Evolutionary conservation across 2,113 vertebrate genomes (phyloP).

Genomic region (Dryoscopus gambensis): DNA sequence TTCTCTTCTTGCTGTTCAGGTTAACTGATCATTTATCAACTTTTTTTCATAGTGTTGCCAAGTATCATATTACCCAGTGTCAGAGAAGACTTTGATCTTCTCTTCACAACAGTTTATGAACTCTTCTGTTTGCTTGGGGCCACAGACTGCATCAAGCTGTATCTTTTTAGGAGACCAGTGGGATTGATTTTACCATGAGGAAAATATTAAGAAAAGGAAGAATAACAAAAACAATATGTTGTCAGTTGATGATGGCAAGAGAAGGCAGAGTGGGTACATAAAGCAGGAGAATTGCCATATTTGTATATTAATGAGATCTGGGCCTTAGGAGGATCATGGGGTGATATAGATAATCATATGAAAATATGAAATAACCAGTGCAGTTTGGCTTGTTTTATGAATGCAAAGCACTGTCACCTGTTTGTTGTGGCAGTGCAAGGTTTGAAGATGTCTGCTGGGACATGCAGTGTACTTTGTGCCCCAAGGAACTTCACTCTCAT

Average conservation of each 20-base stretch:
- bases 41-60: not conserved
- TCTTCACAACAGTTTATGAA: not conserved
- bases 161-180: not conserved
- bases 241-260: not conserved
- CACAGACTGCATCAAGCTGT: not conserved
- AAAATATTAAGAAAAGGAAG: not conserved
- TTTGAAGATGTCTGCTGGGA: not conserved
- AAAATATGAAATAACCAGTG: not conserved
- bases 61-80: not conserved
- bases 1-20: not conserved
- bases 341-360: not conserved
- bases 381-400: not conserved
- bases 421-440: not conserved
- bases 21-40: not conserved
- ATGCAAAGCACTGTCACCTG: not conserved
- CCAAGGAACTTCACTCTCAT: not conserved
- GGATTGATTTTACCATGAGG: not conserved
- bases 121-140: not conserved
- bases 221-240: not conserved
- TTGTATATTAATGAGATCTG: not conserved
- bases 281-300: not conserved
- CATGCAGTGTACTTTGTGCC: fast-evolving
- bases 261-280: not conserved
- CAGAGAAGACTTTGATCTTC: not conserved
- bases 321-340: not conserved